Conservation (phyloP, 92 coral and sea anemone species). For the Chrysogorgia sp. region DNA sequence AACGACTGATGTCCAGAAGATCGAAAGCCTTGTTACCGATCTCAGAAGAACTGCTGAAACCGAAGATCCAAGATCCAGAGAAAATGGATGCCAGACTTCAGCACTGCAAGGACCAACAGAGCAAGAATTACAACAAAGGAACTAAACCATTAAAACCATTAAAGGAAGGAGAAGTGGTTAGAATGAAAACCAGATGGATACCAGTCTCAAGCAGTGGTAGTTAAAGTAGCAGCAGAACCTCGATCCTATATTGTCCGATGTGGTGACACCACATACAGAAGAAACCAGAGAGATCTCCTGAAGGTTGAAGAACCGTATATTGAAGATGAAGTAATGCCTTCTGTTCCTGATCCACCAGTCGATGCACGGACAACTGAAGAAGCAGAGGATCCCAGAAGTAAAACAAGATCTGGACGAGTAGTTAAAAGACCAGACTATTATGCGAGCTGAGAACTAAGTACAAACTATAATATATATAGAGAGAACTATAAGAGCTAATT, state of each 20-base stretch:
- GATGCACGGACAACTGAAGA: conserved; percentile 14
- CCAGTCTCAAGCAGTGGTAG: conserved; percentile 9
- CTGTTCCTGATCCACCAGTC: conserved; percentile 1
- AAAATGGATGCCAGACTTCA: too few species aligned
- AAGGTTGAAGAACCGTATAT: too few species aligned
- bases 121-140: too few species aligned
- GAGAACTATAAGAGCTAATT: too few species aligned
- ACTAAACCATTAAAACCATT: not conserved
- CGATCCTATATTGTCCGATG: too few species aligned
- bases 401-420: conserved; percentile 2
- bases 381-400: not conserved
- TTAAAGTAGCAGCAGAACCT: not conserved
- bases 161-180: conserved; percentile 6
- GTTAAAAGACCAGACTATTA: not conserved
- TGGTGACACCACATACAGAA: conserved; percentile 2
- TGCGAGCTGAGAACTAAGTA: not conserved
- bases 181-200: not conserved
- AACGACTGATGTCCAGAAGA: conserved; percentile 19
- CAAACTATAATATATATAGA: too few species aligned
- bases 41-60: not conserved
- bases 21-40: not conserved
- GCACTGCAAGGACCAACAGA: too few species aligned
- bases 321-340: too few species aligned
- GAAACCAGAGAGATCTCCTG: conserved; percentile 16
- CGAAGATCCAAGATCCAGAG: not conserved